phyloP scores from a whole-genome alignment of 2,113 vertebrate species.

The human region DNA sequence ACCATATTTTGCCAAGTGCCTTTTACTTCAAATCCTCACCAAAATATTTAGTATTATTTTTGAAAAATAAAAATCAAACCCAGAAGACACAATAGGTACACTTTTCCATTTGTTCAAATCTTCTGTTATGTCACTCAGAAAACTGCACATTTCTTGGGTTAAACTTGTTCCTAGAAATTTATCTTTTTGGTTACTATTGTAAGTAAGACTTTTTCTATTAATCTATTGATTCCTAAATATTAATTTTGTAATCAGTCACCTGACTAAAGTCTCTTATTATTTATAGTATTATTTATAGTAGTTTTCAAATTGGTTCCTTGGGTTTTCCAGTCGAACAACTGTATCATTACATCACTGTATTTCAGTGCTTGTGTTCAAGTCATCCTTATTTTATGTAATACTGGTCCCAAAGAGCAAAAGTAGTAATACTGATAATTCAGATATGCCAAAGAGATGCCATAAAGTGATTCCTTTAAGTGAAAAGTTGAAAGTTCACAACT shows the following conservation, averaged over 20 bases:
- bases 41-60: not conserved
- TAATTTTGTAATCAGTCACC: not conserved
- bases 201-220: not conserved
- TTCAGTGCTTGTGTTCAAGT: not conserved
- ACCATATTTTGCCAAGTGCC: not conserved
- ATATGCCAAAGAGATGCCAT: not conserved
- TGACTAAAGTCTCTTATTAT: not conserved
- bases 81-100: not conserved
- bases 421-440: not conserved
- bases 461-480: not conserved
- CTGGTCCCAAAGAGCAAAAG: too few relatives aligned
- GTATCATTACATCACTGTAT: not conserved
- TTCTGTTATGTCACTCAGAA: not conserved
- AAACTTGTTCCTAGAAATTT: not conserved
- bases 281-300: not conserved
- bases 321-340: not conserved
- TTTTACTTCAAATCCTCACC: not conserved
- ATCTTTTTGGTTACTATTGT: not conserved
- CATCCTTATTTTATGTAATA: too few relatives aligned
- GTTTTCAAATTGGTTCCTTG: not conserved
- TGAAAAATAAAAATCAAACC: not conserved
- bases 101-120: not conserved
- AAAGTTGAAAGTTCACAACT: not conserved
- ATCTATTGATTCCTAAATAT: not conserved
- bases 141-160: not conserved